Conservation (phyloP, 2,113 vertebrate genomes). For the Ammodytes marinus region DNA sequence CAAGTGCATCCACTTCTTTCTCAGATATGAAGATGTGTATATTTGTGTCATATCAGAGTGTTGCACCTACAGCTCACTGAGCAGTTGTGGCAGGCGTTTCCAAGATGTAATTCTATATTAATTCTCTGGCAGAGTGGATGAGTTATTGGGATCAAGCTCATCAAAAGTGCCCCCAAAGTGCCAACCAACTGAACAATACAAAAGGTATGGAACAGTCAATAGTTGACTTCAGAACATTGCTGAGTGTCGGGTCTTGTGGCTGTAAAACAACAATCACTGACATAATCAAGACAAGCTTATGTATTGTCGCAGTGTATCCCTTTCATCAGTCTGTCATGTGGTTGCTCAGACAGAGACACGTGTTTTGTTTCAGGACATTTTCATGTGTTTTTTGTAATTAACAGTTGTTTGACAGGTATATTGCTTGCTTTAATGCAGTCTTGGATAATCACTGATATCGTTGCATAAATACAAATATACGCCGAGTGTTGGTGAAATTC, state of each 20-base stretch:
- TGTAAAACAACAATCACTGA: conserved; percentile 26
- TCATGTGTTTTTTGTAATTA: conserved; percentile 39
- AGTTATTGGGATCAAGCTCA: conserved; percentile 14
- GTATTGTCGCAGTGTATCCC: conserved; percentile 25
- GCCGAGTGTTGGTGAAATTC: background rate
- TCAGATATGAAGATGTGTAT: conserved; percentile 17
- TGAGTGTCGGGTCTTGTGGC: conserved; percentile 13
- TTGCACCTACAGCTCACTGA: conserved; percentile 9
- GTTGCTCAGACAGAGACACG: conserved; percentile 17
- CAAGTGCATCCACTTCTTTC: conserved; percentile 30
- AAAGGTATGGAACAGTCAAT: background rate
- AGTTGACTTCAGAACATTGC: background rate
- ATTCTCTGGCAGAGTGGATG: conserved; percentile 14
- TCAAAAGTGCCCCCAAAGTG: background rate
- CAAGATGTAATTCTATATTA: background rate
- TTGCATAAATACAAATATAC: conserved; percentile 15
- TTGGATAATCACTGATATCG: background rate
- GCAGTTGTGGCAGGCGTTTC: background rate
- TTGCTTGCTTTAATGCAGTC: conserved; percentile 1
- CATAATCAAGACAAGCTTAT: conserved; percentile 42
- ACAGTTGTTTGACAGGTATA: conserved; percentile 35
- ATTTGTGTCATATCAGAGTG: conserved; percentile 8
- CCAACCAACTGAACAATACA: background rate
- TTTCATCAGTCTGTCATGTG: conserved; percentile 41
- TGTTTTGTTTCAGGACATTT: conserved; percentile 29